Percentiles rank a stretch among this genome's conserved stretches.
Evolutionary conservation across 1,140 invertebrate species (phyloP).

Genomic region (Calliopsis andreniformis): DNA sequence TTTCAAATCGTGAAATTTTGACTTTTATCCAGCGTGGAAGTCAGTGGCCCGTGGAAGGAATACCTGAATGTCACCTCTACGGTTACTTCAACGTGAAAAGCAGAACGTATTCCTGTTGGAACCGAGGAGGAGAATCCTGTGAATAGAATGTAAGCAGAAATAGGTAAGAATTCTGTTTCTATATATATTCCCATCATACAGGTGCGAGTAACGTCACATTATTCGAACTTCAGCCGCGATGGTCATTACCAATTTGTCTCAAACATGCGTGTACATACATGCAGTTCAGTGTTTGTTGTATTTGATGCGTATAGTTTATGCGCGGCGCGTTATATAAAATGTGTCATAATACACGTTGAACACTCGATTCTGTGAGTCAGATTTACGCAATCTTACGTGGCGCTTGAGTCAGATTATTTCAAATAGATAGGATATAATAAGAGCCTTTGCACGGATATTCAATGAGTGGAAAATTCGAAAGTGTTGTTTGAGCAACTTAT

Average conservation of each 20-base stretch:
- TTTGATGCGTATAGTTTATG: conserved; percentile 22
- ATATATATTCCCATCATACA: conserved; percentile 4
- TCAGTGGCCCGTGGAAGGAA: not conserved
- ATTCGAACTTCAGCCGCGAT: conserved; percentile 29
- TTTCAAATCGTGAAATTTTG: not conserved
- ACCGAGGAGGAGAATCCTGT: not conserved
- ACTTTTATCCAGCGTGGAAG: not conserved
- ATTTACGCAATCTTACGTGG: conserved; percentile 53
- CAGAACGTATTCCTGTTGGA: not conserved
- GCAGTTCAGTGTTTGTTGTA: not conserved
- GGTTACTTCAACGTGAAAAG: not conserved
- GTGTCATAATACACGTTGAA: conserved; percentile 45
- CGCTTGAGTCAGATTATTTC: conserved; percentile 41
- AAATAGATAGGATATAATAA: conserved; percentile 20
- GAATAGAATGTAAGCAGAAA: not conserved
- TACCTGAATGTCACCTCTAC: not conserved
- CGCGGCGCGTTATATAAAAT: conserved; percentile 52
- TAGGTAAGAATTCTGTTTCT: conserved; percentile 14
- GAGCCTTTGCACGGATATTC: conserved; percentile 26
- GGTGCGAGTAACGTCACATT: not conserved
- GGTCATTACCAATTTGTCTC: conserved; percentile 35
- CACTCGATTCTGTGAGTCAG: conserved; percentile 47
- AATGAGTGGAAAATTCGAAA: conserved; percentile 45
- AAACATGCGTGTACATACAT: not conserved
- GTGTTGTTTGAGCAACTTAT: not conserved